Conservation (phyloP, 2,797 vertebrate genomes). For the Euphonia xanthogaster region DNA sequence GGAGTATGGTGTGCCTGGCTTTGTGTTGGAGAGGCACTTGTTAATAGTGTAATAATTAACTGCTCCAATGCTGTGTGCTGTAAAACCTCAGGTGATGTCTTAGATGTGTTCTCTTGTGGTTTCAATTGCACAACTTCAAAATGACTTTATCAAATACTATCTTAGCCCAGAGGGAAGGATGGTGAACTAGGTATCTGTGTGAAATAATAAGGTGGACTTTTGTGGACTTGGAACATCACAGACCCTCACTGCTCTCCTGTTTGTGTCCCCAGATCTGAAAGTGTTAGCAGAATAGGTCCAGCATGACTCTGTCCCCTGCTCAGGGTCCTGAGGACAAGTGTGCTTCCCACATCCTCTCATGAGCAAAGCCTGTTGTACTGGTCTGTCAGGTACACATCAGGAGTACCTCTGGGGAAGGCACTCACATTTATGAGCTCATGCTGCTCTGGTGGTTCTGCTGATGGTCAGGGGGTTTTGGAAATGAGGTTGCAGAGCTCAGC, state of each 20-base stretch:
- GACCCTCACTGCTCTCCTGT: neutral
- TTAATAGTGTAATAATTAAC: neutral
- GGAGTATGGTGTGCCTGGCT: neutral
- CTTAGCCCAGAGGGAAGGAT: neutral
- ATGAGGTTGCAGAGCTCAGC: slow-evolving; percentile 36
- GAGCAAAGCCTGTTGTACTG: neutral
- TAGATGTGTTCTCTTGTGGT: neutral
- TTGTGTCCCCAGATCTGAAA: neutral
- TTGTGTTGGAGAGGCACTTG: neutral
- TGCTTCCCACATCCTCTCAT: neutral
- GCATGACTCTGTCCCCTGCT: too few species aligned
- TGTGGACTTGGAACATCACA: neutral
- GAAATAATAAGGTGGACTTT: neutral
- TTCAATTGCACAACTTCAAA: neutral
- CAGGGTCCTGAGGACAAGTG: neutral
- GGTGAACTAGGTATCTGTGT: neutral
- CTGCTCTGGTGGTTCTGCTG: neutral
- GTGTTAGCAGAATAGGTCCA: rapidly evolving
- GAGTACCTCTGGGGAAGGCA: neutral
- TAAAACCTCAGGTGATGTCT: neutral
- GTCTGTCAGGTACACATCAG: rapidly evolving
- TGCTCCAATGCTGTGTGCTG: rapidly evolving
- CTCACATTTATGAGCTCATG: neutral
- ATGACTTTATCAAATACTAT: neutral
- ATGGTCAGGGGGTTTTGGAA: slow-evolving; percentile 6